Evolutionary conservation across 2,888 invertebrate species (phyloP).

Genomic region (Agelastica alni): DNA sequence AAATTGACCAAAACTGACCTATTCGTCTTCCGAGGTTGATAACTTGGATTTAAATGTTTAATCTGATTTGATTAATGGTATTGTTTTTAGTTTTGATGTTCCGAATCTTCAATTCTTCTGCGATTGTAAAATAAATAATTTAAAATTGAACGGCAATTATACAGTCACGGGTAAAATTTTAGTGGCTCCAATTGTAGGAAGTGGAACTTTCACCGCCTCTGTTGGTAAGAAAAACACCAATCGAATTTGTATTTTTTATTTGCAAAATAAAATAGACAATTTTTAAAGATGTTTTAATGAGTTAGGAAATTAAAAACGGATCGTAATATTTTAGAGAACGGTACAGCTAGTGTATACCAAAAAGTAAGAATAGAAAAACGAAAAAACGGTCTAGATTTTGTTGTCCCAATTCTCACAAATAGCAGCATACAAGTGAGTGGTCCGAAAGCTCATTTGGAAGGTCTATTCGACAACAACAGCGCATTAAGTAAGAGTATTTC

Average conservation of each 20-base stretch:
- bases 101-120: conserved; percentile 42
- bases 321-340: too few relatives aligned
- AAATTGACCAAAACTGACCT: too few relatives aligned
- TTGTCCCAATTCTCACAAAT: conserved; percentile 39
- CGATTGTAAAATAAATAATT: conserved; percentile 32
- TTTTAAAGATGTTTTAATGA: too few relatives aligned
- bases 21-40: too few relatives aligned
- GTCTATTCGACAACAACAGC: conserved; percentile 43
- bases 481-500: conserved; percentile 41
- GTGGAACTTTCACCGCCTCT: conserved; percentile 41
- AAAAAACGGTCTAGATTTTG: conserved; percentile 37
- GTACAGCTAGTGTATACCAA: conserved; percentile 39
- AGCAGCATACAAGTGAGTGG: conserved; percentile 39
- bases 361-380: conserved; percentile 34
- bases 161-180: conserved; percentile 47
- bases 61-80: too few relatives aligned
- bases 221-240: conserved; percentile 39
- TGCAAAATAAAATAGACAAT: too few relatives aligned
- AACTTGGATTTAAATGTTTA: too few relatives aligned
- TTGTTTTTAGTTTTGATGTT: conserved; percentile 44
- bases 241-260: too few relatives aligned
- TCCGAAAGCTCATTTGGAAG: conserved; percentile 41
- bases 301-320: too few relatives aligned
- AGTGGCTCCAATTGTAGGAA: conserved; percentile 45
- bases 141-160: conserved; percentile 44